These are phyloP conservation scores for Chelmon rostratus DNA, from an alignment of 2,797 vertebrate species.

Conservation along the genomic window DNA sequence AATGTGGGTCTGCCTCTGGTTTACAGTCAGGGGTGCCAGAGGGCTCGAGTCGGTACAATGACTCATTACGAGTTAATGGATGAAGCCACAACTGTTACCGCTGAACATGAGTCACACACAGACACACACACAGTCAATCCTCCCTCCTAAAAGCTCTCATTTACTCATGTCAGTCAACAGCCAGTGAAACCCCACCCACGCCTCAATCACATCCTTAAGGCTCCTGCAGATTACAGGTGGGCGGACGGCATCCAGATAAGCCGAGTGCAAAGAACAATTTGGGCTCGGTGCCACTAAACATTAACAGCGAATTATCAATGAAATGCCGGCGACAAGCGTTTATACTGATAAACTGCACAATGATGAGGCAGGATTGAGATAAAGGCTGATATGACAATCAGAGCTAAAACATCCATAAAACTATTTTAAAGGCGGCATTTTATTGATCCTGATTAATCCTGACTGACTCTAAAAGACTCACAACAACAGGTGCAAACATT, in stretches of 20 bases:
- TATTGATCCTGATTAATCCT: not conserved
- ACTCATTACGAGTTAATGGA: constrained; percentile 54
- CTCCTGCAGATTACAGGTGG: constrained; percentile 34
- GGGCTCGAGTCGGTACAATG: constrained; percentile 10
- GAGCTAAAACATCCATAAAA: not conserved
- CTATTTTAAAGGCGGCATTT: not conserved
- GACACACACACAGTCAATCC: constrained; percentile 2
- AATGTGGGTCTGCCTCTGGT: not conserved
- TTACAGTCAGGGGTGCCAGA: not conserved
- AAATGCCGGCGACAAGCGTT: constrained; percentile 15
- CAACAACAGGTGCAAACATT: not conserved
- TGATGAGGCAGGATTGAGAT: not conserved
- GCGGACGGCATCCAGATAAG: constrained; percentile 38
- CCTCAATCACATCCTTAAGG: not conserved
- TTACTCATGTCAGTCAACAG: constrained; percentile 32
- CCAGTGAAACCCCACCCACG: not conserved
- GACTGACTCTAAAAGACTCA: not conserved
- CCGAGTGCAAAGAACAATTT: constrained; percentile 41
- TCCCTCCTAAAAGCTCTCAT: constrained; percentile 38
- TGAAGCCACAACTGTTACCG: constrained; percentile 5
- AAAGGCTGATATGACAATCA: not conserved
- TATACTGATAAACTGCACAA: constrained; percentile 31
- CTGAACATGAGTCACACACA: constrained; percentile 36
- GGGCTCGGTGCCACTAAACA: constrained; percentile 53
- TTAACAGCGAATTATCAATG: constrained; percentile 56